Evolutionary conservation across 2,113 vertebrate species (phyloP).

Genomic region (Coryphaenoides rupestris): DNA sequence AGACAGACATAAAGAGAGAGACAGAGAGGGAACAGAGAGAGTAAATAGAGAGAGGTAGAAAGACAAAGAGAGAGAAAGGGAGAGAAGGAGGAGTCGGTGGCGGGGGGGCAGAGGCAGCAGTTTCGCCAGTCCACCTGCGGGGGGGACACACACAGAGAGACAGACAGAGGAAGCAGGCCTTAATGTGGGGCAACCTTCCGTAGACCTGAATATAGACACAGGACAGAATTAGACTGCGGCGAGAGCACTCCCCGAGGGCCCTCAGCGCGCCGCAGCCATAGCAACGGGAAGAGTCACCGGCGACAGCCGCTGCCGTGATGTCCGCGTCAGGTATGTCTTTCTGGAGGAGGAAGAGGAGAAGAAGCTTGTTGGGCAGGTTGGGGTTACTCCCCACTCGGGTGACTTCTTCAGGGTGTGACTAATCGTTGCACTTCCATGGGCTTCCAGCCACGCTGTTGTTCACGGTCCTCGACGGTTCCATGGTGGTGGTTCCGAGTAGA

Average conservation of each 20-base stretch:
- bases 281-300: slow-evolving; percentile 16
- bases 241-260: slow-evolving; percentile 37
- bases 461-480: no score
- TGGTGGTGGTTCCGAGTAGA: no score
- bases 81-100: slow-evolving; percentile 24
- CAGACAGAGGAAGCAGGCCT: slow-evolving; percentile 23
- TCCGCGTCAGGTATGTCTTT: not conserved
- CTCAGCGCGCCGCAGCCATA: slow-evolving; percentile 22
- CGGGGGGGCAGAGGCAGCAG: slow-evolving; percentile 15
- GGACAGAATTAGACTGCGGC: slow-evolving; percentile 66
- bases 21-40: no score
- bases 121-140: slow-evolving; percentile 44
- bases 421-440: no score
- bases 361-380: no score
- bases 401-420: no score
- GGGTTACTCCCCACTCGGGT: no score
- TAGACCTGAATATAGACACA: slow-evolving; percentile 71
- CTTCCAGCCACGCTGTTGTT: no score
- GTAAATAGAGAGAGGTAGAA: no score
- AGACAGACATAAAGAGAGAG: slow-evolving; percentile 24
- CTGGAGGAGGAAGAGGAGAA: no score
- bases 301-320: slow-evolving; percentile 13
- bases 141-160: slow-evolving; percentile 51
- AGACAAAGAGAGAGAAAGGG: slow-evolving; percentile 15
- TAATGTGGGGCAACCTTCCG: slow-evolving; percentile 73